These are phyloP conservation scores for Netelia virgata DNA, from an alignment of 2,888 invertebrate species.

Conservation along the genomic window DNA sequence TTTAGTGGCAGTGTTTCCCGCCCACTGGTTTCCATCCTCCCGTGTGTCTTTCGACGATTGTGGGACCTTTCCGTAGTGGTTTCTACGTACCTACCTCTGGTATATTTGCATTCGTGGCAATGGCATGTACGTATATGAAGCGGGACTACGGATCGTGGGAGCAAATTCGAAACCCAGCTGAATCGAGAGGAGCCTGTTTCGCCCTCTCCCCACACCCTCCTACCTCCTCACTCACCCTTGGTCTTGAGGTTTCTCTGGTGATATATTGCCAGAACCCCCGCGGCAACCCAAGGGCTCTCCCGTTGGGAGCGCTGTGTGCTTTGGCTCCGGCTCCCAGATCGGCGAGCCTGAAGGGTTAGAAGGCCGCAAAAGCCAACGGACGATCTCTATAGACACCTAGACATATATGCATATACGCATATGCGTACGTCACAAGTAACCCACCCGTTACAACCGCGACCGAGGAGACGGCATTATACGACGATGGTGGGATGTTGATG, in stretches of 20 bases:
- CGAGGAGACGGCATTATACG: constrained; percentile 23
- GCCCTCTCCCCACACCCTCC: neutral
- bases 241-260: constrained; percentile 23
- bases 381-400: neutral
- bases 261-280: constrained; percentile 39
- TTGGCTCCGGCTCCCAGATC: constrained; percentile 24
- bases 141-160: neutral
- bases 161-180: constrained; percentile 47
- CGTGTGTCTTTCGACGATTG: constrained; percentile 57
- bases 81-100: constrained; percentile 22
- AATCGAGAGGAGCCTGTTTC: constrained; percentile 31
- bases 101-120: constrained; percentile 57
- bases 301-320: constrained; percentile 20
- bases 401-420: constrained; percentile 1
- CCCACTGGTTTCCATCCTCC: constrained; percentile 44
- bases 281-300: constrained; percentile 47
- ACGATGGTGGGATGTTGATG: constrained; percentile 45
- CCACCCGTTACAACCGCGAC: neutral
- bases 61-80: constrained; percentile 18
- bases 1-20: constrained; percentile 4
- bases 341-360: constrained; percentile 25
- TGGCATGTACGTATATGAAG: neutral
- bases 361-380: constrained; percentile 42
- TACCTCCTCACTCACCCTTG: no score
- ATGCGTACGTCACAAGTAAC: neutral